These are phyloP conservation scores for Heliconius himera DNA, from an alignment of 1,140 invertebrate species.

Conservation along the genomic window DNA sequence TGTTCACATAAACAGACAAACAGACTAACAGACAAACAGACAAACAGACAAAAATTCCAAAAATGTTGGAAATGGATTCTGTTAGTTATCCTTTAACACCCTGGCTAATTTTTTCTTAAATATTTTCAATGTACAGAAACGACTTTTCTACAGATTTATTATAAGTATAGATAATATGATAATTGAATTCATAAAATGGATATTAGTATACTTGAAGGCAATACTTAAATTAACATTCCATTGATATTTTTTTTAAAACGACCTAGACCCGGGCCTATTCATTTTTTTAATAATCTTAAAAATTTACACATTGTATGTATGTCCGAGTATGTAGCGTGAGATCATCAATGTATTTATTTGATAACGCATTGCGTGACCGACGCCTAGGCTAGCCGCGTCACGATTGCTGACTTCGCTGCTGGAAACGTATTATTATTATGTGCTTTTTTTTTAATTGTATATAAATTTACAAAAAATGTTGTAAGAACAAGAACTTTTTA, in stretches of 20 bases:
- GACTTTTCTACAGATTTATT: no score
- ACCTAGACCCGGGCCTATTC: slow-evolving; percentile 3
- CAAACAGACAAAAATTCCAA: no score
- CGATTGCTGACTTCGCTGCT: slow-evolving; percentile 37
- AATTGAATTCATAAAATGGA: not conserved
- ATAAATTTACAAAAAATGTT: not conserved
- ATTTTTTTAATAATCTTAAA: not conserved
- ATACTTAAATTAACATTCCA: slow-evolving; percentile 8
- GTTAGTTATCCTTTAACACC: no score
- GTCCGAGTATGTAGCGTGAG: slow-evolving; percentile 33
- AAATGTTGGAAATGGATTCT: no score
- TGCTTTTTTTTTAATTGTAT: slow-evolving; percentile 12
- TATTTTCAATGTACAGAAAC: no score
- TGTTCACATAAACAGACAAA: no score
- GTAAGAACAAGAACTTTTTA: not conserved
- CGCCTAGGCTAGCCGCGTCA: slow-evolving; percentile 49
- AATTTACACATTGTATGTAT: slow-evolving; percentile 12
- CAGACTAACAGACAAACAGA: no score
- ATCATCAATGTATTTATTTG: slow-evolving; percentile 45
- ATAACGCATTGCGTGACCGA: slow-evolving; percentile 42
- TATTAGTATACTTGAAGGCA: not conserved
- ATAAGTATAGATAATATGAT: no score
- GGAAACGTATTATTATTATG: not conserved
- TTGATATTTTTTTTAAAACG: not conserved
- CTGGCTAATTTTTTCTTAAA: no score